Evolutionary conservation across 2,113 vertebrate species (phyloP).

Genomic region (Girardinichthys multiradiatus): DNA sequence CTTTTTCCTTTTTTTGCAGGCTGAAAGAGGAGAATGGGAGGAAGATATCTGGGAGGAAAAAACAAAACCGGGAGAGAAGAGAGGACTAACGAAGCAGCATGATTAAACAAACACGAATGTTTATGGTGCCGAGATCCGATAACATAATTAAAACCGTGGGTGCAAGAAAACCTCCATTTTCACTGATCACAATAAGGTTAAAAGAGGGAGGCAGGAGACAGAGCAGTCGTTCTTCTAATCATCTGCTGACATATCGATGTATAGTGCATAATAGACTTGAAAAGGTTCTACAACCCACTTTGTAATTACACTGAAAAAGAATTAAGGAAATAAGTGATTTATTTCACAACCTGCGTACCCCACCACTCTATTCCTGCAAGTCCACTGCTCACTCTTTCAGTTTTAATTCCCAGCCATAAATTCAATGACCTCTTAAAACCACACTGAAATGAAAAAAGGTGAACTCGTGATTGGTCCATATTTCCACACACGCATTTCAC

Average conservation of each 20-base stretch:
- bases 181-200: constrained; percentile 39
- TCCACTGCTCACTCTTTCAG: background rate
- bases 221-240: background rate
- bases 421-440: background rate
- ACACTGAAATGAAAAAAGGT: background rate
- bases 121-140: constrained; percentile 39
- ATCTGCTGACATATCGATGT: background rate
- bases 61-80: constrained; percentile 50
- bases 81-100: constrained; percentile 4
- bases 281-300: background rate
- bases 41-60: constrained; percentile 36
- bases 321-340: background rate
- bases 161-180: constrained; percentile 39
- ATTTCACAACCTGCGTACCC: background rate
- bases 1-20: constrained; percentile 47
- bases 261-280: background rate
- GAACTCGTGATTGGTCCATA: background rate
- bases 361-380: background rate
- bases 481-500: background rate
- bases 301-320: background rate
- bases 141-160: constrained; percentile 53
- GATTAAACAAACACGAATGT: constrained; percentile 37
- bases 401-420: background rate
- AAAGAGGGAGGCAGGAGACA: constrained; percentile 10
- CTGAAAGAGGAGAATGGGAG: background rate